Base-by-base conservation (phyloP, 53 echinoderm and acorn worm genomes). In the Temnopleurus reevesii region DNA sequence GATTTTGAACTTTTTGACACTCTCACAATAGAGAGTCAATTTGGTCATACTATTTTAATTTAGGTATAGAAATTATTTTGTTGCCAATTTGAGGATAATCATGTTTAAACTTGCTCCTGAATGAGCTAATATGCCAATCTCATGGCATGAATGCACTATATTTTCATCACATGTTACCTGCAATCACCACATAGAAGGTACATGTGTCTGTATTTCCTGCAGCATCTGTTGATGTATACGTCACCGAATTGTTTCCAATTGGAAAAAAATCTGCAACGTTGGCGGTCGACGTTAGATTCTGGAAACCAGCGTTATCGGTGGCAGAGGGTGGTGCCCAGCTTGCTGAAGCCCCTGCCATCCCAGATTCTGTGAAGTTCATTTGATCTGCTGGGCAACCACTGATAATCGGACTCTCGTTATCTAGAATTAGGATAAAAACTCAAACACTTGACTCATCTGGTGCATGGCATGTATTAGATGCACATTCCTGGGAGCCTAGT, bases 171-270 rank as follows among this genome's bases (percentile, higher is more conserved):
- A n/a, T n/a, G n/a, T 56, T n/a, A 56, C 56, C 56, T 7, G 59
- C 29, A 12, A 28, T 13, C 30, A 2, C 19, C 4, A 71, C 19
- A 41, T 41, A 41, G 38, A 71, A 71, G 41, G 71, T 71, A 18
- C 71, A 71, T 19, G n/a, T 71, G 2, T 71, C 71, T 38, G 71
- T 71, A 84, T 85, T 84, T 31, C 64, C 85, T n/a, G 43, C 61
- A 27, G 41, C 36, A 91, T 91, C 91, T 31, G 35, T 55, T 36
- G 86, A 58, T 25, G 59, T 86, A 46, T 86, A 86, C 0, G 15
- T 59, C 26, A 86, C 61, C 27, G 34, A 23, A 23, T 10, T 86
- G 59, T 36, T 86, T 43, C 86, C 63, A 46, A 86, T 86, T 12
- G 45, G 45, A 30, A 86, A 86, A 46, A 25, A 58, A 60, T 86